phyloP scores from a whole-genome alignment of 2,888 invertebrate genomes.

The Tipula unca region DNA sequence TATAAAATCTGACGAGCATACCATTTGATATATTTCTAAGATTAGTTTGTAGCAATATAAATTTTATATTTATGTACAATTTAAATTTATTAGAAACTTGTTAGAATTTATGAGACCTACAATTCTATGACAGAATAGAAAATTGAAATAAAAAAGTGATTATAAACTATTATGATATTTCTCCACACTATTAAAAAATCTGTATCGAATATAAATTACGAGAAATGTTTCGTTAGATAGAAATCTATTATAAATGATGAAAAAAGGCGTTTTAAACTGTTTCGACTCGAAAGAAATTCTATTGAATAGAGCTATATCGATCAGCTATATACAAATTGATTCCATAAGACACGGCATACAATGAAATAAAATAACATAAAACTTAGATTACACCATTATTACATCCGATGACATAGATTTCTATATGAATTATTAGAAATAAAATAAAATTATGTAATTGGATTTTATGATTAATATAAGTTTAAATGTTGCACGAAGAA shows the following conservation, averaged over 20 bases:
- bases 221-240: neutral
- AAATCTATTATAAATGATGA: neutral
- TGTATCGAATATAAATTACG: neutral
- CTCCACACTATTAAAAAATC: neutral
- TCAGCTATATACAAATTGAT: neutral
- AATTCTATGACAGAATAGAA: neutral
- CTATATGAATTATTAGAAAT: neutral
- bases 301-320: neutral
- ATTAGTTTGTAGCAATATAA: neutral
- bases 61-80: neutral
- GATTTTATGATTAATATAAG: neutral
- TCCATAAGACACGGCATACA: neutral
- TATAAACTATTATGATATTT: neutral
- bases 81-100: neutral
- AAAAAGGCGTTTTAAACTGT: neutral
- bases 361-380: neutral
- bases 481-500: neutral
- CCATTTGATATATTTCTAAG: neutral
- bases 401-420: neutral
- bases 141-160: neutral
- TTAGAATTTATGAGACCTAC: neutral
- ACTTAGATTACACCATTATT: neutral
- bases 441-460: neutral
- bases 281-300: neutral
- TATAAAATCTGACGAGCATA: neutral